Evolutionary conservation across 2,797 vertebrate genomes (phyloP), one percentile per base, ranked within the genome.

Genomic region (Monodelphis domestica): DNA sequence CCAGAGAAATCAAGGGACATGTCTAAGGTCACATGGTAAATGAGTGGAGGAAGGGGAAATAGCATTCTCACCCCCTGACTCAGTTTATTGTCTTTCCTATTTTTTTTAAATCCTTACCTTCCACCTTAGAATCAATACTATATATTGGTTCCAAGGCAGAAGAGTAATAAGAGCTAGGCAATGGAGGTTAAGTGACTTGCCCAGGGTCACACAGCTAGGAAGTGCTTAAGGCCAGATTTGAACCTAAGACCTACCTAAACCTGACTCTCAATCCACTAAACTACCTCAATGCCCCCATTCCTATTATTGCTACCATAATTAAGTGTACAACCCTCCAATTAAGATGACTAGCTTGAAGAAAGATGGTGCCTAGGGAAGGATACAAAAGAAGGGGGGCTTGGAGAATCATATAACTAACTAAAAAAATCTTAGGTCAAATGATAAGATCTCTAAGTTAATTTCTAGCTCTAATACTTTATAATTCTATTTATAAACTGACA

Each of bases 381-480:
- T 45, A 24, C 2, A 84, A 55, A 56, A 93, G 87, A 14, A 0
- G 92, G n/a, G 17, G 29, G 1, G 14, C 12, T 15, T 30, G 30
- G 50, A 33, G 53, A 57, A 95, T n/a, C 26, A 5, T 87, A 52
- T 45, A 93, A 84, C 51, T 56, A 90, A 28, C 54, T 87, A 91
- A 29, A 3, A n/a, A 87, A 90, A 78, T 28, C 14, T 29, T 54
- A 28, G 4, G 0, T 59, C 45, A 59, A 52, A 0, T 7, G 50
- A n/a, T 11, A 30, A 28, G 30, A n/a, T 54, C 63, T 53, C 5
- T 0, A 7, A 50, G 1, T 12, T 6, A 10, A 10, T 89, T 53
- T 55, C 50, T 4, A 12, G 54, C 0, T 56, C 54, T 45, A 78
- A 92, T 4, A 21, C 50, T 30, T 84, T n/a, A 17, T 63, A 5